phyloP scores from a whole-genome alignment of 2,113 vertebrate genomes.

The Percopsis transmontana region DNA sequence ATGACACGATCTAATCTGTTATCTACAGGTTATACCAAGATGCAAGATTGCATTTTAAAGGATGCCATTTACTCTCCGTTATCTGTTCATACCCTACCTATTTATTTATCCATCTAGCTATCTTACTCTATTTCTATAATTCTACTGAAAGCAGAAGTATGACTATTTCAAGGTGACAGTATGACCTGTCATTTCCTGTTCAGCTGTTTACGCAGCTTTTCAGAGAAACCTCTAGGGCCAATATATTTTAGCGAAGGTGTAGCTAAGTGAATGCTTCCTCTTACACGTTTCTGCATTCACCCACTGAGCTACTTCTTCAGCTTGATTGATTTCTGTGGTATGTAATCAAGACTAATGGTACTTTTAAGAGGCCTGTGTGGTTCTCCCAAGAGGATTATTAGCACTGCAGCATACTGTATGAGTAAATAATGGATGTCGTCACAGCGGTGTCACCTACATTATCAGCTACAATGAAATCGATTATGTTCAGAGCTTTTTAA shows the following conservation, averaged over 20 bases:
- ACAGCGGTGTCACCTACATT: no score
- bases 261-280: constrained; percentile 42
- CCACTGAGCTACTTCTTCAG: not conserved
- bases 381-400: no score
- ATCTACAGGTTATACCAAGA: no score
- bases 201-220: constrained; percentile 66
- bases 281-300: constrained; percentile 8
- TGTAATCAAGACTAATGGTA: not conserved
- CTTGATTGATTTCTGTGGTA: not conserved
- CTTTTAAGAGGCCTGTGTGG: no score
- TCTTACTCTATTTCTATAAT: constrained; percentile 1
- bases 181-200: constrained; percentile 78
- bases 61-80: not conserved
- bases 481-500: no score
- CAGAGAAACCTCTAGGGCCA: constrained; percentile 60
- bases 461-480: no score
- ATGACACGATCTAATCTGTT: no score
- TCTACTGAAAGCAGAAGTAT: constrained; percentile 65
- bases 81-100: constrained; percentile 5
- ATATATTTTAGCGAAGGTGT: constrained; percentile 25
- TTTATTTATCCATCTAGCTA: not conserved
- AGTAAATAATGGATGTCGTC: no score
- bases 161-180: constrained; percentile 62
- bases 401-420: no score
- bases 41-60: not conserved